phyloP scores from a whole-genome alignment of 2,888 invertebrate species.

The Macrosiphum euphorbiae region DNA sequence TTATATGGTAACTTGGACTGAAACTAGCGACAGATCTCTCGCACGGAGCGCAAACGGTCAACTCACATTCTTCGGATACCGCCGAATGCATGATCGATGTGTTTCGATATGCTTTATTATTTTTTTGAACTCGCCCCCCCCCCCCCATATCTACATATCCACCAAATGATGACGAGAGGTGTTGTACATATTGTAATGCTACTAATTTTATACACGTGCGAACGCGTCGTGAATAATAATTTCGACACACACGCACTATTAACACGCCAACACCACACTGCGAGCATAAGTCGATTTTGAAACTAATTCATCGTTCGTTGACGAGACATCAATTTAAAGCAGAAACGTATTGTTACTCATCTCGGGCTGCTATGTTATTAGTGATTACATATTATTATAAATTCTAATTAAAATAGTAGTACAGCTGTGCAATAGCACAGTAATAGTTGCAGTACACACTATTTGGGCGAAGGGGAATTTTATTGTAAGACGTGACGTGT shows the following conservation, averaged over 20 bases:
- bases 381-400: background rate
- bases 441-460: background rate
- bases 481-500: background rate
- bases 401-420: background rate
- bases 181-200: background rate
- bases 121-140: background rate
- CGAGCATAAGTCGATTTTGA: background rate
- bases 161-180: background rate
- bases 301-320: conserved; percentile 13
- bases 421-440: background rate
- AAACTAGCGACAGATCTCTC: background rate
- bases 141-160: background rate
- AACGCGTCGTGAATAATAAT: conserved; percentile 40
- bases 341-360: conserved; percentile 12
- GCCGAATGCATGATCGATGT: background rate
- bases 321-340: conserved; percentile 23
- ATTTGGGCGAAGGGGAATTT: background rate
- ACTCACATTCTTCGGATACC: background rate
- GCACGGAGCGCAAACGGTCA: background rate
- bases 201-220: conserved; percentile 21
- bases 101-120: background rate
- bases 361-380: conserved; percentile 8
- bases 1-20: background rate
- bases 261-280: background rate
- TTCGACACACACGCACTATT: background rate